These are phyloP conservation scores for Drosophila willistoni DNA, from an alignment of 1,140 invertebrate species.

Conservation along the genomic window DNA sequence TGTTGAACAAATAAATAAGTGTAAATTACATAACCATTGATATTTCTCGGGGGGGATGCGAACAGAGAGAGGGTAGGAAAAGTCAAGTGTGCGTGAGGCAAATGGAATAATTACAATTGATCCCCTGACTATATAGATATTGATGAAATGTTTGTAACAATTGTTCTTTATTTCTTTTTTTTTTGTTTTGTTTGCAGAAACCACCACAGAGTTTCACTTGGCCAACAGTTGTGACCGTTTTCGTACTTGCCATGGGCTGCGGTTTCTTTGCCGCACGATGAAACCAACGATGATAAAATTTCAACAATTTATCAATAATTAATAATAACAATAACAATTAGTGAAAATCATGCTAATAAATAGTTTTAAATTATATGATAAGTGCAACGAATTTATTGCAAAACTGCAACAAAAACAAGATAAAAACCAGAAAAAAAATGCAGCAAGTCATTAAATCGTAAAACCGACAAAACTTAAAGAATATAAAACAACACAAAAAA, in stretches of 20 bases:
- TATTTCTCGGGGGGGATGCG: not conserved
- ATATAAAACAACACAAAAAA: conserved; percentile 35
- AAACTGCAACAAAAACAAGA: conserved; percentile 35
- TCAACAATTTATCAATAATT: conserved; percentile 10
- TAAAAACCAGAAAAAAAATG: conserved; percentile 10
- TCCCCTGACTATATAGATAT: not conserved
- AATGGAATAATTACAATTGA: not conserved
- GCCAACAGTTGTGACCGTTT: conserved; percentile 82
- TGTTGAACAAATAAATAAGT: conserved; percentile 64
- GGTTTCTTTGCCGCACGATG: conserved; percentile 82
- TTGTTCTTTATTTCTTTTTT: not conserved
- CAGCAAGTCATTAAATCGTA: conserved; percentile 65
- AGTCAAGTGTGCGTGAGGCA: conserved; percentile 34
- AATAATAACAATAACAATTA: conserved; percentile 51
- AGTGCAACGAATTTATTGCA: conserved; percentile 63
- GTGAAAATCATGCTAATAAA: conserved; percentile 61
- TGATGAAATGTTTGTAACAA: conserved; percentile 8
- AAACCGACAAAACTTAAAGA: conserved; percentile 18
- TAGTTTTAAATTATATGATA: conserved; percentile 39
- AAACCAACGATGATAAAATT: conserved; percentile 24
- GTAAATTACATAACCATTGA: conserved; percentile 62
- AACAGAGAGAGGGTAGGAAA: conserved; percentile 3
- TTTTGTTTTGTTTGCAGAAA: conserved; percentile 44
- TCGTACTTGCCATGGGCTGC: conserved; percentile 82
- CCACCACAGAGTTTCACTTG: conserved; percentile 77